Base-by-base conservation (phyloP, 2,888 invertebrate genomes). In the Pyrrhosoma nymphula region DNA sequence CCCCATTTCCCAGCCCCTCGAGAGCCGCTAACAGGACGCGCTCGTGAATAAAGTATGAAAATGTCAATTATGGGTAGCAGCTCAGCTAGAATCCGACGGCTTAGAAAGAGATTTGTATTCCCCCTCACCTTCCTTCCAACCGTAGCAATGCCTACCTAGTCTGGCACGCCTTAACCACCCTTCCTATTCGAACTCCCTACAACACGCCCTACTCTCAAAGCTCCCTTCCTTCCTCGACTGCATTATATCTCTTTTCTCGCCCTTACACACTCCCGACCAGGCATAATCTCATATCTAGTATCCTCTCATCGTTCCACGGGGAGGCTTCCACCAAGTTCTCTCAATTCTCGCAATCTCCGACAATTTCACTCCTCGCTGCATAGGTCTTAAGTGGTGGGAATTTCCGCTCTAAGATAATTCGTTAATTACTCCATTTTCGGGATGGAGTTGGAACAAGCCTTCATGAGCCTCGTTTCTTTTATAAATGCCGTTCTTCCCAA, bases 21-120 rank as follows among this genome's bases (percentile, higher is more conserved):
- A 18, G 82, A 82, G 55, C 89, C 89, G 89, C 93, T 69, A 69
- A 93, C 39, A 93, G 93, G 93, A 69, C 75, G 69, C 93, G 93
- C 55, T 93, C 93, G 63, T 93, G 93, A 93, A 93, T 93, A 69
- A 69, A 93, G 69, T 93, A 93, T 69, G 93, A 93, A 93, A 75
- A 55, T 69, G 93, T 93, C 93, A 93, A 93, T 93, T 93, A 93
- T 69, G 93, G 69, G 47, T 26, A 93, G 93, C 93, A 69, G 69
- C 93, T 47, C 75, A 69, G 69, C 69, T 75, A 93, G 93, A 93
- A 93, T 63, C 69, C 93, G 30, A n/a, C 89, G 56, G 89, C 89
- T 93, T 69, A 69, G 47, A 93, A n/a, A 93, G 93, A 93, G 93
- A 93, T 69, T 35, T 35, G 35, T 82, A 35, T 82, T 18, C 16